Percentiles rank a stretch among this genome's conserved stretches.
phyloP scores from a whole-genome alignment of 2,888 invertebrate species.

The Cheilosia vulpina region DNA sequence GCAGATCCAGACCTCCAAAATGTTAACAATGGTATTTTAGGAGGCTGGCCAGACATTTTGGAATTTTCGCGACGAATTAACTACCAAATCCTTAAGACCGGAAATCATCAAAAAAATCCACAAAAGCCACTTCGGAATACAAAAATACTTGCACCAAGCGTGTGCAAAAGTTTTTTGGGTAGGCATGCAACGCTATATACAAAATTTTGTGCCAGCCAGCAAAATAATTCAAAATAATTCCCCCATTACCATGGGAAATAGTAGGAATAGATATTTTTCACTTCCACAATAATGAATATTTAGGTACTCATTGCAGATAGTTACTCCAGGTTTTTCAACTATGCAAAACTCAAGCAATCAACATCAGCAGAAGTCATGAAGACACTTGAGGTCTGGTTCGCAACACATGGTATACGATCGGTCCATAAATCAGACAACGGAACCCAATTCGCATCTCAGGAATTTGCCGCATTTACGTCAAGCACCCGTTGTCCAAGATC shows the following conservation, averaged over 20 bases:
- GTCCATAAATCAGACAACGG: constrained; percentile 61
- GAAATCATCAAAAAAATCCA: not conserved
- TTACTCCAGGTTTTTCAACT: constrained; percentile 61
- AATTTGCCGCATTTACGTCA: constrained; percentile 62
- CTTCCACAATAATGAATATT: constrained; percentile 32
- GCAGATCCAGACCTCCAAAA: constrained; percentile 34
- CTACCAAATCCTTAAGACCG: not conserved
- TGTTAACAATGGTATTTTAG: constrained; percentile 51
- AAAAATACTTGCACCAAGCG: not conserved
- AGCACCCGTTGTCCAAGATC: constrained; percentile 63
- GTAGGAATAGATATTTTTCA: constrained; percentile 31
- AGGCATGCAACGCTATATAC: constrained; percentile 44
- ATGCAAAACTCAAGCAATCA: constrained; percentile 56
- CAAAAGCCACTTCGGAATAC: not conserved
- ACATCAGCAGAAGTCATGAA: constrained; percentile 55
- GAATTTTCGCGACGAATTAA: constrained; percentile 61
- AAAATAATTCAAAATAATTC: constrained; percentile 55
- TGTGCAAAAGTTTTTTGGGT: constrained; percentile 2
- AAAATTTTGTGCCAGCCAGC: constrained; percentile 41
- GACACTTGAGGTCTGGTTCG: constrained; percentile 59
- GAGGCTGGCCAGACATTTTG: constrained; percentile 46
- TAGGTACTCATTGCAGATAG: constrained; percentile 50
- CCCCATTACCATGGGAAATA: constrained; percentile 37
- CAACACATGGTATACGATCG: constrained; percentile 63
- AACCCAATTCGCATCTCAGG: constrained; percentile 55